Evolutionary conservation across 2,888 invertebrate genomes (phyloP).

Genomic region (Machimus atricapillus): DNA sequence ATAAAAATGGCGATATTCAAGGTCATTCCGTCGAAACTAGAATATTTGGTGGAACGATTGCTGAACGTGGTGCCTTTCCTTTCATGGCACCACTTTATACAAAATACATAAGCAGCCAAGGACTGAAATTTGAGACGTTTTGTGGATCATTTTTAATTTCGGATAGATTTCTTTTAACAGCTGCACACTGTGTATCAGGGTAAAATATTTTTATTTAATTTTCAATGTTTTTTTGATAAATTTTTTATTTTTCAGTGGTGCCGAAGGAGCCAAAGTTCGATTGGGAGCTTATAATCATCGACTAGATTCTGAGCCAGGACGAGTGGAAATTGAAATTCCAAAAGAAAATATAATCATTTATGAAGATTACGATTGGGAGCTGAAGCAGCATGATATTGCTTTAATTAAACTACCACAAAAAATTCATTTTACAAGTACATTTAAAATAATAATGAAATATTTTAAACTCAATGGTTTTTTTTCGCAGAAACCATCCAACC

Average conservation of each 20-base stretch:
- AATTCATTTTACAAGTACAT: not conserved
- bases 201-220: not conserved
- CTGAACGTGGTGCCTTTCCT: not conserved
- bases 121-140: not conserved
- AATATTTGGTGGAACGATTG: not conserved
- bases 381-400: not conserved
- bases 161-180: not conserved
- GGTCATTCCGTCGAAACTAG: not conserved
- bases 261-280: not conserved
- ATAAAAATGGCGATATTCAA: not conserved
- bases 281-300: not conserved
- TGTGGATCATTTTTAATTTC: not conserved
- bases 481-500: not conserved
- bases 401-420: not conserved
- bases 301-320: not conserved
- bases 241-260: not conserved
- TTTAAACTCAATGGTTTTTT: not conserved
- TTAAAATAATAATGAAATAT: not conserved
- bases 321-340: not conserved
- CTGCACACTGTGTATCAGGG: not conserved
- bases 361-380: not conserved
- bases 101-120: not conserved
- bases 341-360: not conserved
- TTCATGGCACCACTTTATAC: not conserved
- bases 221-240: not conserved